These are phyloP conservation scores for Picathartes gymnocephalus DNA, from an alignment of 2,113 vertebrate species.

Conservation along the genomic window DNA sequence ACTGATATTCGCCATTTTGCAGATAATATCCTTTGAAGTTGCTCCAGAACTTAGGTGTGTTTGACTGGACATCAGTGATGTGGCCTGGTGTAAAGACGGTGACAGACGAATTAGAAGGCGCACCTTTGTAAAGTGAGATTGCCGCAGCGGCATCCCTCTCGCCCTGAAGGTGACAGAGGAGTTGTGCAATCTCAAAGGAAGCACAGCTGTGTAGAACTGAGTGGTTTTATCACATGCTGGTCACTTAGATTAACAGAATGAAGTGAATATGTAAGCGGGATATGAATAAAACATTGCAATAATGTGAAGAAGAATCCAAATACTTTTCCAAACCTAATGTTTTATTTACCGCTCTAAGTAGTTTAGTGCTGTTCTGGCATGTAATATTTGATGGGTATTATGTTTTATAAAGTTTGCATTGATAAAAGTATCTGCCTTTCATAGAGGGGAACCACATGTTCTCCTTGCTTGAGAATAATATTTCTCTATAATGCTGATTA, in stretches of 20 bases:
- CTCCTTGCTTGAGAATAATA: not conserved
- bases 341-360: conserved; percentile 62
- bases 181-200: not conserved
- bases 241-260: conserved; percentile 47
- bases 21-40: not conserved
- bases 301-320: conserved; percentile 42
- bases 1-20: not conserved
- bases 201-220: not conserved
- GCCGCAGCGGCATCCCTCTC: not conserved
- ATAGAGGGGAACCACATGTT: not conserved
- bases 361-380: conserved; percentile 26
- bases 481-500: not conserved
- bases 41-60: not conserved
- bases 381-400: conserved; percentile 41
- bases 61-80: not conserved
- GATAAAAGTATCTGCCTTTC: conserved; percentile 22
- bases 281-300: conserved; percentile 66
- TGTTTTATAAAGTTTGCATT: conserved; percentile 49
- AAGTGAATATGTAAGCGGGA: not conserved
- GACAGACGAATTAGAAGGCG: not conserved
- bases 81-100: not conserved
- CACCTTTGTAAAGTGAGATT: not conserved
- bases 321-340: conserved; percentile 48
- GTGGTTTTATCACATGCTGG: not conserved
- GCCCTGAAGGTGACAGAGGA: not conserved